These are phyloP conservation scores for Sarcophaga subvicina DNA, from an alignment of 2,888 invertebrate genomes.

Conservation along the genomic window DNA sequence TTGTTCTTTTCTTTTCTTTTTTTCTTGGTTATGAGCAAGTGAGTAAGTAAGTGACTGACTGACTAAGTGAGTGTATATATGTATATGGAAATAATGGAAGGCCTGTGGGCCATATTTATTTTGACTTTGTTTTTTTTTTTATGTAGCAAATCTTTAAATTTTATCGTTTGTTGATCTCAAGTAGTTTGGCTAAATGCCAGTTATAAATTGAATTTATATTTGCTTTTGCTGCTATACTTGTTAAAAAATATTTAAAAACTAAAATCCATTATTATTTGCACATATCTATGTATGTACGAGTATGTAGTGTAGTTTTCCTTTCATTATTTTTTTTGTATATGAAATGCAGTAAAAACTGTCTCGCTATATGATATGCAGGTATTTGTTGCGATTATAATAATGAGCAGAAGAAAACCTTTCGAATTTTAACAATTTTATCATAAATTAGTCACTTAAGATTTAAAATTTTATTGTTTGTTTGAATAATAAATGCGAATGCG, in stretches of 20 bases:
- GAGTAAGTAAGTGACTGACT: too few relatives aligned
- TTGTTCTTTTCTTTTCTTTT: too few relatives aligned
- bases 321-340: neutral
- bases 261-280: neutral
- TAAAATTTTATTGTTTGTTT: slow-evolving; percentile 37
- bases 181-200: slow-evolving; percentile 66
- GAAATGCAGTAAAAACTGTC: slow-evolving; percentile 43
- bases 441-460: slow-evolving; percentile 67
- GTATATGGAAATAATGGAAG: too few relatives aligned
- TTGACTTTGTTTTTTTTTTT: slow-evolving; percentile 37
- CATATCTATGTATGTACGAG: neutral
- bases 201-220: slow-evolving; percentile 58
- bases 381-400: too few relatives aligned
- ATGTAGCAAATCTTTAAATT: slow-evolving; percentile 22
- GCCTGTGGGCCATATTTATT: neutral
- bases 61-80: too few relatives aligned
- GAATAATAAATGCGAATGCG: too few relatives aligned
- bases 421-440: slow-evolving; percentile 35
- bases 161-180: slow-evolving; percentile 67
- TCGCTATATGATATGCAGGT: neutral
- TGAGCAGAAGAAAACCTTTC: neutral
- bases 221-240: slow-evolving; percentile 2
- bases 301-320: neutral
- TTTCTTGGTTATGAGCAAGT: too few relatives aligned
- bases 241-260: neutral